These are phyloP conservation scores for Pimephales promelas DNA, from an alignment of 2,113 vertebrate genomes.

Conservation along the genomic window DNA sequence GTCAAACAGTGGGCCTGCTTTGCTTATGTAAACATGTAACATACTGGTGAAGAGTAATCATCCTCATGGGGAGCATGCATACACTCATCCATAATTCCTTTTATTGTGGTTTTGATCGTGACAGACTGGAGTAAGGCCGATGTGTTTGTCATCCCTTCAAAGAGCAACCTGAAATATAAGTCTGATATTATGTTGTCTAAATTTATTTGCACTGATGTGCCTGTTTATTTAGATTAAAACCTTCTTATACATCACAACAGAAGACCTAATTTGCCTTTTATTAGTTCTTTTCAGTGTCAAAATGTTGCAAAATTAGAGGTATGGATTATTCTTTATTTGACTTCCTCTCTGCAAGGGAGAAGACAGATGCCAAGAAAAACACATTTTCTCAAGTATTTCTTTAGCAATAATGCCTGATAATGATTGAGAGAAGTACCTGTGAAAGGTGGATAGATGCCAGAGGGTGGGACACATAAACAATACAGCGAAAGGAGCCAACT, in stretches of 20 bases:
- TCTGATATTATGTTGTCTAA: neutral
- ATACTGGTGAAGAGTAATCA: conserved; percentile 1
- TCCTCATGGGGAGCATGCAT: conserved; percentile 2
- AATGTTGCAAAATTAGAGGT: neutral
- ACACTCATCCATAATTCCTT: neutral
- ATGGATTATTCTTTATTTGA: neutral
- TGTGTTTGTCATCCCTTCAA: neutral
- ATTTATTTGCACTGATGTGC: neutral
- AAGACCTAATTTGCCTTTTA: neutral
- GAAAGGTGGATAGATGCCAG: conserved; percentile 41
- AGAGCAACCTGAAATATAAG: conserved; percentile 11
- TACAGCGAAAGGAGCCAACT: neutral
- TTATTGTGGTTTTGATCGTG: conserved; percentile 8
- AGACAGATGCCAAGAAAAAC: conserved; percentile 20
- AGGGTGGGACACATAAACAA: conserved; percentile 16
- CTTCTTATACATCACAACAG: neutral
- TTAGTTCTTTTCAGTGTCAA: neutral
- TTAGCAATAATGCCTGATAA: conserved; percentile 39
- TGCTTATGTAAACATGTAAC: conserved; percentile 33
- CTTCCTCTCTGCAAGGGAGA: neutral
- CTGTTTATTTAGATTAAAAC: neutral
- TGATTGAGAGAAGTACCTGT: conserved; percentile 49
- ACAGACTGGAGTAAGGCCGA: neutral
- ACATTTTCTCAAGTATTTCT: conserved; percentile 9
- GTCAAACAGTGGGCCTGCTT: conserved; percentile 28